Percentiles rank a stretch among this genome's conserved stretches.
These are phyloP conservation scores for Ammospiza maritima DNA, from an alignment of 2,797 vertebrate species.

Conservation along the genomic window DNA sequence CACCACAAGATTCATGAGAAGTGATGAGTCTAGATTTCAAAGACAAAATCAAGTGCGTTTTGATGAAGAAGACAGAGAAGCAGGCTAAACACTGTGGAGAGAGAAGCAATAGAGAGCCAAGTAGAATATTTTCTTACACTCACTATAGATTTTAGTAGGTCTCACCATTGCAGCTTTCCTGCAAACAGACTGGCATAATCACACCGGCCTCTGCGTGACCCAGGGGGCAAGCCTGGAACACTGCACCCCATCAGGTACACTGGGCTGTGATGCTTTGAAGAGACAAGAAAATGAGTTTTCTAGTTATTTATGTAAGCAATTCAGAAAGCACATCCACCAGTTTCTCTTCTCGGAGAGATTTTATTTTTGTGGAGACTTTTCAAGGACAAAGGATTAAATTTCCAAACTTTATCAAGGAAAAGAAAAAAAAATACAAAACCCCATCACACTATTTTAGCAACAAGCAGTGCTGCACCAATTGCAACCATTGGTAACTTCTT, in stretches of 20 bases:
- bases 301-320: slow-evolving; percentile 66
- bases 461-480: background rate
- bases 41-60: background rate
- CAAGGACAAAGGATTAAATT: slow-evolving; percentile 48
- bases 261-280: background rate
- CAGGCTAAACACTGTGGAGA: background rate
- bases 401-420: background rate
- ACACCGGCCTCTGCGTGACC: background rate
- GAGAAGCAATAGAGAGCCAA: background rate
- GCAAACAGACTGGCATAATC: background rate
- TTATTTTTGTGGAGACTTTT: slow-evolving; percentile 26
- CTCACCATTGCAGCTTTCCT: background rate
- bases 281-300: slow-evolving; percentile 62
- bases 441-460: background rate
- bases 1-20: background rate
- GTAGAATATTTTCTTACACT: background rate
- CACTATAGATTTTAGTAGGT: background rate
- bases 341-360: slow-evolving; percentile 24
- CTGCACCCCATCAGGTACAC: background rate
- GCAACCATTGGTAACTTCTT: background rate
- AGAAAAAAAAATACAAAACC: background rate
- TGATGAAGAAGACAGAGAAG: background rate
- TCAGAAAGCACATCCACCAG: slow-evolving; percentile 15
- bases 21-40: background rate
- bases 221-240: background rate